Conservation (phyloP, 37 sponge, comb jelly and placozoan species). For the Aphrocallistes beatrix region DNA sequence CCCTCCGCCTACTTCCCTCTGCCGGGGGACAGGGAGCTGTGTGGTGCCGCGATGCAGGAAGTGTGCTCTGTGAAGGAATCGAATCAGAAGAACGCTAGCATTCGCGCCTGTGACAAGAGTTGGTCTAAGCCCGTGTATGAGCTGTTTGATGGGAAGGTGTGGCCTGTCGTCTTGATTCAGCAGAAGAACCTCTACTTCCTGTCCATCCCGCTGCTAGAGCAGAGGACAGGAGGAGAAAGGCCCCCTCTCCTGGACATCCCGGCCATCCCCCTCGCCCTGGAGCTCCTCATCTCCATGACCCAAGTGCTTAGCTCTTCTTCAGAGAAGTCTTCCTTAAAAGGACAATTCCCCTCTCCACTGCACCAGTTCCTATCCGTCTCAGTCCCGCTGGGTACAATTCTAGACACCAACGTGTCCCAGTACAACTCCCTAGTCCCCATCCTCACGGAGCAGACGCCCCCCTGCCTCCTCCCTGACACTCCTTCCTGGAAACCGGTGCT, state of each 20-base stretch:
- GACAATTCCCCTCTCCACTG: background rate
- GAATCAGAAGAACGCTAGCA: background rate
- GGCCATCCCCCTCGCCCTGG: constrained; percentile 42
- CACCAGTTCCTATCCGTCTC: constrained; percentile 4
- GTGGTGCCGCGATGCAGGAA: background rate
- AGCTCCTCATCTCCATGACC: constrained; percentile 48
- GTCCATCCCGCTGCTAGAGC: constrained; percentile 45
- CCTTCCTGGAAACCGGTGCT: constrained; percentile 66
- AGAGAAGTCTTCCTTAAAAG: constrained; percentile 13
- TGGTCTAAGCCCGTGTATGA: constrained; percentile 47
- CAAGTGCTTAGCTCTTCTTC: constrained; percentile 32
- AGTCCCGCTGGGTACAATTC: constrained; percentile 1
- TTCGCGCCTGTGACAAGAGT: constrained; percentile 18
- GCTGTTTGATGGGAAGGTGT: constrained; percentile 55
- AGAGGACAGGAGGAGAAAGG: constrained; percentile 21
- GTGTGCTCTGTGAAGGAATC: background rate
- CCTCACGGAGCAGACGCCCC: background rate
- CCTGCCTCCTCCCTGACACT: constrained; percentile 25
- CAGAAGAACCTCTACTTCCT: constrained; percentile 51
- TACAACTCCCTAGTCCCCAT: background rate
- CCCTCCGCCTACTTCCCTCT: constrained; percentile 23
- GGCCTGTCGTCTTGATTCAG: constrained; percentile 66
- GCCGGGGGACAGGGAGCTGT: constrained; percentile 17
- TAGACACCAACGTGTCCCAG: background rate
- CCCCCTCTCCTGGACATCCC: constrained; percentile 42